phyloP scores from a whole-genome alignment of 2,113 vertebrate species.

The Spea multiplicata region DNA sequence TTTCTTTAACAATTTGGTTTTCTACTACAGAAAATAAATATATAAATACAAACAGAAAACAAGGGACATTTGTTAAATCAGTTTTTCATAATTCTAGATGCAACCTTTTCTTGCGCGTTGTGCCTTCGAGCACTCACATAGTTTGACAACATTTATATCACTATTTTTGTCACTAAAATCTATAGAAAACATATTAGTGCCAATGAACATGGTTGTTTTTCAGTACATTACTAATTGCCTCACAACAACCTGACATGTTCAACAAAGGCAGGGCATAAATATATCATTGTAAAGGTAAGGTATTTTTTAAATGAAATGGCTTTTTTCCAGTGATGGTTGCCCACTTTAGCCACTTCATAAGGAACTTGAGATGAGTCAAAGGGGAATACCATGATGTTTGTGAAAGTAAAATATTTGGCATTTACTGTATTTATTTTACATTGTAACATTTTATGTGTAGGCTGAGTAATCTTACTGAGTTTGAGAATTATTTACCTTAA shows the following conservation, averaged over 20 bases:
- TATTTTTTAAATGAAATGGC: constrained; percentile 9
- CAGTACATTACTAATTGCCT: constrained; percentile 57
- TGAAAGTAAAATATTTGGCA: no score
- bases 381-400: neutral
- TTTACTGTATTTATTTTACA: no score
- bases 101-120: constrained; percentile 61
- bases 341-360: neutral
- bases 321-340: neutral
- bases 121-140: constrained; percentile 59
- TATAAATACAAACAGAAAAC: constrained; percentile 9
- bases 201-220: constrained; percentile 56
- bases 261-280: constrained; percentile 42
- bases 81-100: constrained; percentile 62
- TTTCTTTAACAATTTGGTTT: constrained; percentile 22
- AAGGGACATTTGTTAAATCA: constrained; percentile 49
- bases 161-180: constrained; percentile 64
- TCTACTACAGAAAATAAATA: constrained; percentile 14
- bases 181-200: constrained; percentile 62
- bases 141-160: constrained; percentile 63
- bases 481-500: no score
- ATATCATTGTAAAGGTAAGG: constrained; percentile 21
- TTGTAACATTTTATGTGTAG: no score
- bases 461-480: no score
- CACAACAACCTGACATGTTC: constrained; percentile 48
- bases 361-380: neutral